Percentiles rank a stretch among this genome's conserved stretches.
These are phyloP conservation scores for Lampropteryx suffumata DNA, from an alignment of 2,888 invertebrate species.

Conservation along the genomic window DNA sequence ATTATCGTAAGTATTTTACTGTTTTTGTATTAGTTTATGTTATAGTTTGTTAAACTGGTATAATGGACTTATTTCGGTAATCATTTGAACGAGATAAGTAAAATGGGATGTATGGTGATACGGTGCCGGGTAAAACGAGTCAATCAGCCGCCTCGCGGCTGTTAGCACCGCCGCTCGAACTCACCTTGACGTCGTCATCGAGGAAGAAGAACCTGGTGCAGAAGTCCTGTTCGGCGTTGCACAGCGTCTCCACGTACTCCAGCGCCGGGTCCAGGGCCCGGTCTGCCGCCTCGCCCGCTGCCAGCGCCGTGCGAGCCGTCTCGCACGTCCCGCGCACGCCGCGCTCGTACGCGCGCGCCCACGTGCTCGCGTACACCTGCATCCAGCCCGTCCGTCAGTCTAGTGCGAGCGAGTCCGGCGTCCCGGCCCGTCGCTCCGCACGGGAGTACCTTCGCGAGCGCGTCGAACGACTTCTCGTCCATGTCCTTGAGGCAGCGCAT, in stretches of 20 bases:
- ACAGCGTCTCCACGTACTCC: constrained; percentile 94
- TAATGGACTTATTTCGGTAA: too few relatives aligned
- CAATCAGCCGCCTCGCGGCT: too few relatives aligned
- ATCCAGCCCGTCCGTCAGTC: too few relatives aligned
- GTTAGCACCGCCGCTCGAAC: background rate
- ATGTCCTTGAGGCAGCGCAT: constrained; percentile 96
- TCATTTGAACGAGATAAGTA: too few relatives aligned
- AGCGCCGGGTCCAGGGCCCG: constrained; percentile 79
- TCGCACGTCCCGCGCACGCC: constrained; percentile 92
- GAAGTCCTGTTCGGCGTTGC: constrained; percentile 97
- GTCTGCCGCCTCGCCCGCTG: constrained; percentile 86
- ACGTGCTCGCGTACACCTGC: constrained; percentile 88
- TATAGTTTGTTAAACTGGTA: too few relatives aligned
- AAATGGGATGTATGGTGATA: too few relatives aligned
- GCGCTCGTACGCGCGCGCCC: constrained; percentile 94
- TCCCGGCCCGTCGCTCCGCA: too few relatives aligned
- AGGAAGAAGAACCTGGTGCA: constrained; percentile 96
- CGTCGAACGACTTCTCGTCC: constrained; percentile 92
- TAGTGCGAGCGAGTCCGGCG: too few relatives aligned
- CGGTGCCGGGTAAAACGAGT: too few relatives aligned
- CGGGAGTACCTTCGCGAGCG: constrained; percentile 83
- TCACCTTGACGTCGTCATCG: constrained; percentile 65
- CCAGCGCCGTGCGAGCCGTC: constrained; percentile 87
- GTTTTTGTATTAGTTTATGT: too few relatives aligned
- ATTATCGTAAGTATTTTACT: too few relatives aligned